Conservation (phyloP, 2,113 vertebrate species). For the Agapornis roseicollis region DNA sequence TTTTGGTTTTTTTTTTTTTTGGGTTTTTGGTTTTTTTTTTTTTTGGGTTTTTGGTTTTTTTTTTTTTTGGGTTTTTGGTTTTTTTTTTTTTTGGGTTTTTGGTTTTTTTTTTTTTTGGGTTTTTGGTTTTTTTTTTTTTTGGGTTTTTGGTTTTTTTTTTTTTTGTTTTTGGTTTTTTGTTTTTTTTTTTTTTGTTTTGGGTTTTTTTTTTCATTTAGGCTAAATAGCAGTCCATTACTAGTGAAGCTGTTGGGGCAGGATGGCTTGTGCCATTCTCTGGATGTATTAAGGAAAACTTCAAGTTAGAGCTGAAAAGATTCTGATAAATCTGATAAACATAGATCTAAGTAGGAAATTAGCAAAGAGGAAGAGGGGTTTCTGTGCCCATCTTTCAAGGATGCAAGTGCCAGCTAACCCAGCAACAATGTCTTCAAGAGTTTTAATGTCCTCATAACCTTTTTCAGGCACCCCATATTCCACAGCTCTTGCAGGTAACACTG, state of each 20-base stretch:
- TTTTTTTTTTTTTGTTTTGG: no score
- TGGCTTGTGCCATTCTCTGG: not conserved
- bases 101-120: not conserved
- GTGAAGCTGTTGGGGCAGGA: not conserved
- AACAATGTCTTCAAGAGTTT: not conserved
- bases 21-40: no score
- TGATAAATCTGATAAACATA: not conserved
- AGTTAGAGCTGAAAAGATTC: not conserved
- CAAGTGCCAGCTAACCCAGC: not conserved
- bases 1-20: not conserved
- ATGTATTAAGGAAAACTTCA: not conserved
- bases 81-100: not conserved
- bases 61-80: no score
- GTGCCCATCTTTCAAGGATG: not conserved
- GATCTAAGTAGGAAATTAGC: not conserved
- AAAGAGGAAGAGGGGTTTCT: accelerated
- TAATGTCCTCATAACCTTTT: not conserved
- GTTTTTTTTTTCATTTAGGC: not conserved
- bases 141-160: not conserved
- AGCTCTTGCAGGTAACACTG: not conserved
- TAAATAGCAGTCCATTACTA: not conserved
- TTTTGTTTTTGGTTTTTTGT: not conserved
- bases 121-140: not conserved
- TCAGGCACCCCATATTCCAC: not conserved
- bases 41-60: not conserved